Base-by-base conservation (phyloP, 2,888 invertebrate species). In the Reticulitermes lucifugus region DNA sequence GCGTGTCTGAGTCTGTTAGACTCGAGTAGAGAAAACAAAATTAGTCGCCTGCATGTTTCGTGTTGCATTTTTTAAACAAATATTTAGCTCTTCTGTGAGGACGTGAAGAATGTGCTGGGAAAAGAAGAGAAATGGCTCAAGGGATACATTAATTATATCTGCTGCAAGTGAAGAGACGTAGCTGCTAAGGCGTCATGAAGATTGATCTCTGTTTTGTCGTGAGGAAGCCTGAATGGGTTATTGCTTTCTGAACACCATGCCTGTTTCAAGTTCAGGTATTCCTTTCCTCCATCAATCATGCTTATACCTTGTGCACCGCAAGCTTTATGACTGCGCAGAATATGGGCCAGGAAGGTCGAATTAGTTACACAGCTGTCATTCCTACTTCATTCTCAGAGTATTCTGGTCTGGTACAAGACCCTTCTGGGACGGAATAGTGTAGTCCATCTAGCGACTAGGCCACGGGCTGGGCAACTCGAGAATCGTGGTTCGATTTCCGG, bases 41-140 rank as follows among this genome's bases (percentile, higher is more conserved):
- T 73, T 73, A 73, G 41, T 73, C 18, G 7, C 21, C 73, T 73
- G 35, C 35, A 10, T 73, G 73, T 41, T 41, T 35, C 35, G 41
- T 41, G 73, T 73, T 73, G 41, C 73, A 73, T 73, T 73, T 41
- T 71, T 41, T 73, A 73, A 73, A 73, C 73, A 73, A 73, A 73
- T 41, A 35, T 73, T 21, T 73, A 73, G 41, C 25, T 73, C 73
- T 73, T 22, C 12, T 35, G 35, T 3, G 73, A 41, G 41, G 41
- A 73, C 73, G 29, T 73, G 73, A 41, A 41, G 73, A 70, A 25
- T 29, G 70, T 70, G 25, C 18, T 6, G n/a, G 25, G 25, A 25
- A 70, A 70, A 70, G 70, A 41, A 73, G 41, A 73, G 41, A 73
- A 41, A 73, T 73, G 41, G 73, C 73, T 73, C 73, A 21, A 73